phyloP scores from a whole-genome alignment of 2,888 invertebrate species.

The Tachystola acroxantha region DNA sequence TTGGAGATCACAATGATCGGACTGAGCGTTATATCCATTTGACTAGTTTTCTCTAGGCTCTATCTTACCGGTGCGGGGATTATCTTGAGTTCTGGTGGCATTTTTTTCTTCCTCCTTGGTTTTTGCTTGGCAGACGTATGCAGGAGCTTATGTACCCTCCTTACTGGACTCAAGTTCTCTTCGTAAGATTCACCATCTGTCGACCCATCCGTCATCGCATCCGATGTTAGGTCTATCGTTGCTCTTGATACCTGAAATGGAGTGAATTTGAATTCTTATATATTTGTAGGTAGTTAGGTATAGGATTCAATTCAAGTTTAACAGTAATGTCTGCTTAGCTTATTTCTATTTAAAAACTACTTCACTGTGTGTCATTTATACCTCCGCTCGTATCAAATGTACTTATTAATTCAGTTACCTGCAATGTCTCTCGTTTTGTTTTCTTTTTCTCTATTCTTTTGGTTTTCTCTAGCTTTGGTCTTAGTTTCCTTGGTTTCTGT shows the following conservation, averaged over 20 bases:
- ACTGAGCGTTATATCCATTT: no score
- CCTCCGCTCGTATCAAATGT: no score
- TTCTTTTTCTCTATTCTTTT: conserved; percentile 64
- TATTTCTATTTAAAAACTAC: no score
- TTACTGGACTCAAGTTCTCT: conserved; percentile 63
- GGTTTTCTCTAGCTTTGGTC: conserved; percentile 61
- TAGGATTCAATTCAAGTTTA: no score
- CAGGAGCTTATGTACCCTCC: conserved; percentile 60
- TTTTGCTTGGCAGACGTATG: conserved; percentile 54
- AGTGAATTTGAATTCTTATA: background rate
- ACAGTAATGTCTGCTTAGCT: no score
- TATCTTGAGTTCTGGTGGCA: conserved; percentile 74
- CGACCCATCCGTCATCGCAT: conserved; percentile 82
- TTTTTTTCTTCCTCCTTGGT: conserved; percentile 66
- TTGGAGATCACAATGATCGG: no score
- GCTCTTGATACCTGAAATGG: conserved; percentile 73
- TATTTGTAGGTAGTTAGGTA: background rate
- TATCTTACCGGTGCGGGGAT: conserved; percentile 64
- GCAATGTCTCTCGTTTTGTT: conserved; percentile 75
- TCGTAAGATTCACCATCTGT: conserved; percentile 79
- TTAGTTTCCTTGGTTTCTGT: conserved; percentile 54
- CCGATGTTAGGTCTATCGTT: conserved; percentile 80
- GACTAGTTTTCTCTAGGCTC: no score
- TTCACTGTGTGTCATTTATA: no score
- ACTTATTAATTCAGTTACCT: conserved; percentile 53